A percentile compares a stretch with the other conserved stretches of the same genome.
Evolutionary conservation across 2,888 invertebrate species (phyloP).

Genomic region (Lochmaea crataegi): DNA sequence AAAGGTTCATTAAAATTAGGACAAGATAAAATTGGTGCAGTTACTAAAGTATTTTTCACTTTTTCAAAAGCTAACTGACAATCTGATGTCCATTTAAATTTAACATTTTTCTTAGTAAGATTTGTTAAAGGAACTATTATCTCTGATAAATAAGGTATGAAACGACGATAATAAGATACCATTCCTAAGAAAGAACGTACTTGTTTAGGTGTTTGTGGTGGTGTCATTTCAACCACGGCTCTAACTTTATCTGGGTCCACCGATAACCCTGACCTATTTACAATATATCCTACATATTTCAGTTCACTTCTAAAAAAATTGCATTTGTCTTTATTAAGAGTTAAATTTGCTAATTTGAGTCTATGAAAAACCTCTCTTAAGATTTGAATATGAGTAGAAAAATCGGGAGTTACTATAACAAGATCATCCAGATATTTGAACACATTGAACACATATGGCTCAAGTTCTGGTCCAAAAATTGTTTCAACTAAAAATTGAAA

Average conservation of each 20-base stretch:
- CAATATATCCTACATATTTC: too few relatives aligned
- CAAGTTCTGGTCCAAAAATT: constrained; percentile 47
- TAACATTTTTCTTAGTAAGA: constrained; percentile 16
- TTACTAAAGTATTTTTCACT: too few relatives aligned
- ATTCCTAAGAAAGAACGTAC: too few relatives aligned
- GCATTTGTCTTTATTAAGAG: constrained; percentile 6
- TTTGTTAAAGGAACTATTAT: too few relatives aligned
- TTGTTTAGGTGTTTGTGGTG: too few relatives aligned
- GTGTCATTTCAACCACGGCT: too few relatives aligned
- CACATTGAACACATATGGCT: constrained; percentile 45
- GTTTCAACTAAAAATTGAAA: constrained; percentile 53
- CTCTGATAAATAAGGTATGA: neutral
- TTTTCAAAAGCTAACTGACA: constrained; percentile 9
- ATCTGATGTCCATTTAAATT: constrained; percentile 20
- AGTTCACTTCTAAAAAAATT: neutral
- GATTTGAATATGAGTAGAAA: constrained; percentile 43
- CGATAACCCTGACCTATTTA: too few relatives aligned
- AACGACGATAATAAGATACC: neutral
- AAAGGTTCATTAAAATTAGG: too few relatives aligned
- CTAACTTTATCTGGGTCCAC: too few relatives aligned
- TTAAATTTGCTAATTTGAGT: neutral
- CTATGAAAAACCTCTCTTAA: constrained; percentile 19
- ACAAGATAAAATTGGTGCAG: too few relatives aligned
- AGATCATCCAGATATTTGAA: constrained; percentile 47
- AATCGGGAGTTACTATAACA: constrained; percentile 45